A percentile compares a stretch with the other conserved stretches of the same genome.
These are phyloP conservation scores for Sesamia inferens DNA, from an alignment of 2,888 invertebrate species.

Conservation along the genomic window DNA sequence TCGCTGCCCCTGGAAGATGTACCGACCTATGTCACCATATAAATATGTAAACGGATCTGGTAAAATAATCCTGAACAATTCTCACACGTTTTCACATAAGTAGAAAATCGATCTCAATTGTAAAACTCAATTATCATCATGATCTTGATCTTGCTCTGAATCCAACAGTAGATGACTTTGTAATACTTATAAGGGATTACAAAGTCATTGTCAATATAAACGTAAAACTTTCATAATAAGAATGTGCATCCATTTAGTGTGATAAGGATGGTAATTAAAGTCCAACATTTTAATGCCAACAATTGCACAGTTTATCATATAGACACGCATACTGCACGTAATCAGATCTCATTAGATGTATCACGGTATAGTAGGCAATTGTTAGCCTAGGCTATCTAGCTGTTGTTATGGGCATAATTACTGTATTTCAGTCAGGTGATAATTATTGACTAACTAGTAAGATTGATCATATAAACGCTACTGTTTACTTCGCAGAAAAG, in stretches of 20 bases:
- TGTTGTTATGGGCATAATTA: conserved; percentile 10
- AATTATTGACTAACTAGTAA: conserved; percentile 18
- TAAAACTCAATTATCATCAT: background rate
- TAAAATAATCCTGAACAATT: background rate
- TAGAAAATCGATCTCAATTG: background rate
- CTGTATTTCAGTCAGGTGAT: conserved; percentile 17
- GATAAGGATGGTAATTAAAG: conserved; percentile 49
- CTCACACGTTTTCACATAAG: background rate
- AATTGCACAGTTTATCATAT: conserved; percentile 31
- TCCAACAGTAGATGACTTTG: background rate
- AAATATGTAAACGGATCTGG: background rate
- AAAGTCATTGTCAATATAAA: background rate
- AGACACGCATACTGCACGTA: conserved; percentile 41
- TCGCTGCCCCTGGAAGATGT: background rate
- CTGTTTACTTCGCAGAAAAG: background rate
- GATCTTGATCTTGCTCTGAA: background rate
- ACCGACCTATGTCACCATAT: background rate
- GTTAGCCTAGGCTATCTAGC: conserved; percentile 15
- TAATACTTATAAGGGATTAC: background rate
- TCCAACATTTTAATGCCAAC: conserved; percentile 22
- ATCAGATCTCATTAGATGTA: conserved; percentile 36
- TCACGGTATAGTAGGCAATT: conserved; percentile 25
- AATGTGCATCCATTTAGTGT: conserved; percentile 45
- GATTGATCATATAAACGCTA: background rate
- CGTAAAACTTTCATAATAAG: conserved; percentile 48